Evolutionary conservation across 1,140 invertebrate genomes (phyloP).

Genomic region (Bombus consobrinus): DNA sequence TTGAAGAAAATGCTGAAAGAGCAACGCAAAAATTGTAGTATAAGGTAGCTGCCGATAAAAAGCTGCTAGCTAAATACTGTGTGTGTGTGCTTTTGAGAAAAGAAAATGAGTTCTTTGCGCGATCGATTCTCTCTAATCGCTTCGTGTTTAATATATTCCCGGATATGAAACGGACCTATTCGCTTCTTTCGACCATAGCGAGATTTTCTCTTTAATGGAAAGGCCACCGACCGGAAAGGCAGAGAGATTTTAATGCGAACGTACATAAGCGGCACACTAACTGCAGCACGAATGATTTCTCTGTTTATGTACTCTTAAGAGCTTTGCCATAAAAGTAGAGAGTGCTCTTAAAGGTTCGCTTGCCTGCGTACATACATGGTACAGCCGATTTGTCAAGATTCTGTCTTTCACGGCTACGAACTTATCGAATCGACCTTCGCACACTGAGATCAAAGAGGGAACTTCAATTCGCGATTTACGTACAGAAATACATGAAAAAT

Average conservation of each 20-base stretch:
- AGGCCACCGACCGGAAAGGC: background rate
- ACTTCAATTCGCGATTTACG: background rate
- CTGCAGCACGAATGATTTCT: background rate
- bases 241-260: background rate
- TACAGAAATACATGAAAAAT: background rate
- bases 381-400: constrained; percentile 16
- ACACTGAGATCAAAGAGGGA: background rate
- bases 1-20: background rate
- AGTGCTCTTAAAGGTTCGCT: constrained; percentile 11
- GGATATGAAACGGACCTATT: background rate
- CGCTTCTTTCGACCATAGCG: background rate
- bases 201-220: background rate
- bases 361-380: background rate
- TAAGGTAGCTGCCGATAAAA: background rate
- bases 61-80: too few relatives aligned
- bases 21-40: background rate
- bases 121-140: background rate
- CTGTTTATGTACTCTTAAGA: constrained; percentile 22
- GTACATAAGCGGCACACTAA: background rate
- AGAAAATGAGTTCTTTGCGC: background rate
- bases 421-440: background rate
- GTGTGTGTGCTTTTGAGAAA: background rate
- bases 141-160: background rate
- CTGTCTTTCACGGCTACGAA: background rate
- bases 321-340: background rate